Conservation (phyloP, 2,113 vertebrate genomes). For the Scomber japonicus region DNA sequence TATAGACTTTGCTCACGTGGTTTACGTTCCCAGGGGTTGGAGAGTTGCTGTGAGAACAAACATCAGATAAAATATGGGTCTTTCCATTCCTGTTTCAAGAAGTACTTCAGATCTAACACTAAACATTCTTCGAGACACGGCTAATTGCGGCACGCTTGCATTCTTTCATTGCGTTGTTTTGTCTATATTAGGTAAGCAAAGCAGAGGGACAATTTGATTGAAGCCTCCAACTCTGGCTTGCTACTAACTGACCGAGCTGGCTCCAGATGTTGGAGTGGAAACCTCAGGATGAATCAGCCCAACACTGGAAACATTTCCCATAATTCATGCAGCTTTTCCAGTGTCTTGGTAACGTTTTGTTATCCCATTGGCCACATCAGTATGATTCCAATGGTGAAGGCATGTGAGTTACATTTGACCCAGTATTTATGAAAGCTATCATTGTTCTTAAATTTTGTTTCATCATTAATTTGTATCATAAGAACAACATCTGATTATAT, state of each 20-base stretch:
- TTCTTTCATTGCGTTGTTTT: constrained; percentile 50
- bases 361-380: constrained; percentile 24
- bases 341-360: constrained; percentile 11
- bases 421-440: constrained; percentile 34
- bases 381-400: constrained; percentile 25
- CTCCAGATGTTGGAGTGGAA: constrained; percentile 75
- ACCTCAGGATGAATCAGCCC: constrained; percentile 66
- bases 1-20: not conserved
- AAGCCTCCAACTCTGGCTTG: constrained; percentile 46
- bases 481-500: constrained; percentile 31
- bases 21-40: not conserved
- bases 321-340: constrained; percentile 67
- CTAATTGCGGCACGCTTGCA: constrained; percentile 11
- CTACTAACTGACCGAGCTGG: constrained; percentile 36
- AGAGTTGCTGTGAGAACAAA: not conserved
- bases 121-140: constrained; percentile 26
- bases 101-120: not conserved
- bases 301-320: constrained; percentile 63
- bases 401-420: constrained; percentile 45
- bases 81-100: constrained; percentile 13
- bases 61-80: constrained; percentile 25
- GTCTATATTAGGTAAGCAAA: constrained; percentile 72
- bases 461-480: constrained; percentile 25
- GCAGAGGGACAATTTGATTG: constrained; percentile 49
- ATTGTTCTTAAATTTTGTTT: constrained; percentile 39